A percentile compares a stretch with the other conserved stretches of the same genome.
These are phyloP conservation scores for Coenonympha glycerion DNA, from an alignment of 2,888 invertebrate genomes.

Conservation along the genomic window DNA sequence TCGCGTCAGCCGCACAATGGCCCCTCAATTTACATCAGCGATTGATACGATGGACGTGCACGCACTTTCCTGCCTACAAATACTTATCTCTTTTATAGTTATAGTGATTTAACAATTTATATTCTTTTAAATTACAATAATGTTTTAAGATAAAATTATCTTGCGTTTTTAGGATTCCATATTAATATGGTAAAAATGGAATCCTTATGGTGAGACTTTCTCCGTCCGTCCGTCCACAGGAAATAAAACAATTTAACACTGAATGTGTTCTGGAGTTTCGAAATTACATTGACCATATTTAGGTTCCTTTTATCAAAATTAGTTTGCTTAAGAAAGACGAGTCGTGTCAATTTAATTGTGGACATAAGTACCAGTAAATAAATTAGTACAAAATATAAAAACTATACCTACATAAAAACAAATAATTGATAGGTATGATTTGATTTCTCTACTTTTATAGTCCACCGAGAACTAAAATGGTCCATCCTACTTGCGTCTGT, in stretches of 20 bases:
- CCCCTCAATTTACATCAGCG: conserved; percentile 46
- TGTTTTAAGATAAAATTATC: neutral
- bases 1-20: conserved; percentile 42
- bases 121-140: conserved; percentile 17
- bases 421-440: no score
- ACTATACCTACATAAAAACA: no score
- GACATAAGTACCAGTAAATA: no score
- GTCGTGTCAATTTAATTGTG: neutral
- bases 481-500: no score
- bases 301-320: neutral
- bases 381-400: no score
- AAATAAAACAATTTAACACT: neutral
- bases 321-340: neutral
- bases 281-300: conserved; percentile 6
- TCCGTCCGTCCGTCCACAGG: no score
- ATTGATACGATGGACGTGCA: conserved; percentile 33
- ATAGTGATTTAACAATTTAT: conserved; percentile 24
- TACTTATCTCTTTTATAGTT: no score
- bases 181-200: no score
- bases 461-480: no score
- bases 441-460: no score
- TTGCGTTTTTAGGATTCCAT: no score
- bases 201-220: no score
- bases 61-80: conserved; percentile 25
- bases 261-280: neutral